Base-by-base conservation (phyloP, 2,113 vertebrate species). In the Diadophis punctatus region DNA sequence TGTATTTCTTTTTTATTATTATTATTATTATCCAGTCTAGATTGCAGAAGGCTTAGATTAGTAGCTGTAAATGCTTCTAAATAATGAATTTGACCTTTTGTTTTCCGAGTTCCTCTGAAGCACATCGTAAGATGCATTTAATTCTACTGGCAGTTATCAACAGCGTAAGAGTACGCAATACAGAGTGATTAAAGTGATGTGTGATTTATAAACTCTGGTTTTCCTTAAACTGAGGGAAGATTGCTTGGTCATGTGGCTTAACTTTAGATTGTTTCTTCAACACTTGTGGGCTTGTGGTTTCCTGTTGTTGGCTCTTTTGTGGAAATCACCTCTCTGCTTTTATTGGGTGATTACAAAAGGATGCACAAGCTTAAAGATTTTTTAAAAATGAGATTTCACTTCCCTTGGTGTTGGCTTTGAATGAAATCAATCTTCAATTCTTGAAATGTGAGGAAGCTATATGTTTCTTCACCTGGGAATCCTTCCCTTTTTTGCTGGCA, bases 121-220 rank as follows among this genome's bases (percentile, higher is more conserved):
- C 3, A 85, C 18, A 86, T 39, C 27, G 27, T 27, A 58, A 25
- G 2, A 53, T 60, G 88, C 74, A 4, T 10, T 92, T 0, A 27
- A 0, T 91, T 11, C 85, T 89, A 30, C 0, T 52, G 30, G 22
- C 14, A 43, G 3, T 30, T 90, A 20, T 8, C 27, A 90, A 60
- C 18, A 0, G 0, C 0, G 16, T 2, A 10, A 4, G 16, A 0
- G 27, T 0, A 4, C 23, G 1, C 43, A 27, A 5, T 52, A 7
- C 14, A 27, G 87, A 11, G 0, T 5, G 18, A 39, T n/a, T 8
- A 34, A 85, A 18, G 25, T 23, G 0, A 49, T 84, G 2, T 27
- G 10, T 27, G 2, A 2, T 87, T 93, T n/a, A 46, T 9, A 91
- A 63, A 8, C 74, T 85, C 1, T 3, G 23, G 46, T 20, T 3